These are phyloP conservation scores for Metaphire vulgaris DNA, from an alignment of 1,140 invertebrate species.

Conservation along the genomic window DNA sequence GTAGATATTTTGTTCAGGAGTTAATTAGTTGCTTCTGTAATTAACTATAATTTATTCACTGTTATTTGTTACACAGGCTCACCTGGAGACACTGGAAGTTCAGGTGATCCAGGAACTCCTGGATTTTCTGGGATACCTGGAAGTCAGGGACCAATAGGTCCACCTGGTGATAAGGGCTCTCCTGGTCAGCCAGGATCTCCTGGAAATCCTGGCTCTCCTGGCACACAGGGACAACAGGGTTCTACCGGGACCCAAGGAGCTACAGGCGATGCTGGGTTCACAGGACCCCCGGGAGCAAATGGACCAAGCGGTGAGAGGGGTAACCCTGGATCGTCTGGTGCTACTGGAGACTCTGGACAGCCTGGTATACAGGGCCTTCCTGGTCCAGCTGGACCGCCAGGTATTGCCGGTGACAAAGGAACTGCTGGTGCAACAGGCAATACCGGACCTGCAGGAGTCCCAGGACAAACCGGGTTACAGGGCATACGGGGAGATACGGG, in stretches of 20 bases:
- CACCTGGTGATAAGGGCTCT: constrained; percentile 2
- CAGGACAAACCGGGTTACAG: not conserved
- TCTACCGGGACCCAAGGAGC: not conserved
- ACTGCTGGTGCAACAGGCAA: not conserved
- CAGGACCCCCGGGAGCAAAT: constrained; percentile 1
- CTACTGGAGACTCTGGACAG: not conserved
- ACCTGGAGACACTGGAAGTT: not conserved
- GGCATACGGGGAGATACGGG: not conserved
- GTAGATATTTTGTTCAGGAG: too few relatives aligned
- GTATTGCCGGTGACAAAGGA: not conserved
- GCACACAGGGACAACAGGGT: not conserved
- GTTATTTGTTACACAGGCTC: not conserved
- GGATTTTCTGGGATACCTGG: not conserved
- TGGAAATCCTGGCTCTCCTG: too few relatives aligned
- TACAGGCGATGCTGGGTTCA: constrained; percentile 1
- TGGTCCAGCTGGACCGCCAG: not conserved
- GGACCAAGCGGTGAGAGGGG: not conserved
- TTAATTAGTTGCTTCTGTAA: too few relatives aligned
- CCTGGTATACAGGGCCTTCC: not conserved
- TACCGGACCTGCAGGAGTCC: not conserved
- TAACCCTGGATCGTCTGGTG: not conserved
- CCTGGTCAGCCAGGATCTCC: not conserved
- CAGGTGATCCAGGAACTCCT: constrained; percentile 32
- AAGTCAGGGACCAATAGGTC: not conserved
- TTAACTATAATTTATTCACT: too few relatives aligned